phyloP scores from a whole-genome alignment of 2,888 invertebrate genomes.

The Apeira syringaria region DNA sequence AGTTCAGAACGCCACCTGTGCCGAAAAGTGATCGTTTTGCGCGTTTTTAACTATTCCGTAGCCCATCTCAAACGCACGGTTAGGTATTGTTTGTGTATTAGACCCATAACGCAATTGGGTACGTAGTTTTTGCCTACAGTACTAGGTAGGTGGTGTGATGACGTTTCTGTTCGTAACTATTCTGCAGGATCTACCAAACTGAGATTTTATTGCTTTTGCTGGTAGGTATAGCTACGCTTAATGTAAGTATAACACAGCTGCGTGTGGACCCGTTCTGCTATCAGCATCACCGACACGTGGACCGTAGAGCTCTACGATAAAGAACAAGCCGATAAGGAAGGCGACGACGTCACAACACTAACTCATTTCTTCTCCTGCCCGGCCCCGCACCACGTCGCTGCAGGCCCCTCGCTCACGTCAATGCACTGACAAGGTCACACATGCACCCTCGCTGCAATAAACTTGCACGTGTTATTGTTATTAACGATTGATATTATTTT shows the following conservation, averaged over 20 bases:
- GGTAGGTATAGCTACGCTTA: too few species aligned
- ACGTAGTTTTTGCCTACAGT: too few species aligned
- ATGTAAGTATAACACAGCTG: background rate
- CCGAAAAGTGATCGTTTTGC: too few species aligned
- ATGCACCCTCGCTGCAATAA: constrained; percentile 51
- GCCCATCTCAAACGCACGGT: too few species aligned
- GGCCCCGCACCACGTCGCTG: constrained; percentile 23
- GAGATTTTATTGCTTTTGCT: too few species aligned
- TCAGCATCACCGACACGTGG: constrained; percentile 28
- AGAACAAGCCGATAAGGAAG: constrained; percentile 63
- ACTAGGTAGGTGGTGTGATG: too few species aligned
- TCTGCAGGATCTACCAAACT: too few species aligned
- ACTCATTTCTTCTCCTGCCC: constrained; percentile 55
- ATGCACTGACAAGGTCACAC: constrained; percentile 54
- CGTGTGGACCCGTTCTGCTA: constrained; percentile 5
- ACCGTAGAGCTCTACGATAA: constrained; percentile 24
- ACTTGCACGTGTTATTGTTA: constrained; percentile 60
- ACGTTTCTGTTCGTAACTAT: too few species aligned
- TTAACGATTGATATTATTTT: constrained; percentile 13
- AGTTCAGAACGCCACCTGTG: too few species aligned
- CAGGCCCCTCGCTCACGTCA: constrained; percentile 23
- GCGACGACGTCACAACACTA: constrained; percentile 51
- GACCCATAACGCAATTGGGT: too few species aligned
- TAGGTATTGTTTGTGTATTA: too few species aligned
- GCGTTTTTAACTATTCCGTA: too few species aligned